Base-by-base conservation (phyloP, 2,113 vertebrate genomes). In the Callithrix jacchus region DNA sequence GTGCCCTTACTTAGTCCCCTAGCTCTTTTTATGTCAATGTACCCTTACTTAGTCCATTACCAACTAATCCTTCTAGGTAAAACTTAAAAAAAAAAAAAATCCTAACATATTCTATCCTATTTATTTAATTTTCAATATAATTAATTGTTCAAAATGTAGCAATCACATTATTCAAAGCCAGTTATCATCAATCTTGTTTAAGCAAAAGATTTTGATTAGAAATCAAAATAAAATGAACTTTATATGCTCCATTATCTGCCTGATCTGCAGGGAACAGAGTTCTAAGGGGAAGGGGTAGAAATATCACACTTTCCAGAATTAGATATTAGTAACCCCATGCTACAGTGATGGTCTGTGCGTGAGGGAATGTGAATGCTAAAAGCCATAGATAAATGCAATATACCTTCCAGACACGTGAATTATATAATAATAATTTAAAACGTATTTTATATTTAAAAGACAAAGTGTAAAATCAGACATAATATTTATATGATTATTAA, bases 51-150 rank as follows among this genome's bases (percentile, higher is more conserved):
- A 87, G 16, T 30, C 42, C 27, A 56, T n/a, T 89, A 11, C 70
- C 61, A 86, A 37, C 14, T 64, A 68, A 74, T 93, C 1, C 5
- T 89, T 93, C 47, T 32, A 12, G 2, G 13, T 58, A 64, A 83
- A 79, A 83, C 8, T 45, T 70, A 3, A n/a, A 82, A 94, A 94
- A 79, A 17, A 52, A 79, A 92, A 64, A 42, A 77, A 14, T 47
- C 5, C 11, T 77, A 52, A 93, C 6, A 76, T 32, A 23, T 74
- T 76, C 21, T 54, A 58, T 52, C 32, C 11, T 18, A 58, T 52
- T 81, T 83, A 91, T 68, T 92, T 93, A 84, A 54, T 37, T 13
- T 56, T 95, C 30, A 54, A 80, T 71, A 32, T 32, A 92, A 89
- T 84, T 91, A 74, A 61, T 40, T 81, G 45, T 89, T 10, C 27